phyloP scores from a whole-genome alignment of 2,888 invertebrate species.

The Noctuana brunneofusca region DNA sequence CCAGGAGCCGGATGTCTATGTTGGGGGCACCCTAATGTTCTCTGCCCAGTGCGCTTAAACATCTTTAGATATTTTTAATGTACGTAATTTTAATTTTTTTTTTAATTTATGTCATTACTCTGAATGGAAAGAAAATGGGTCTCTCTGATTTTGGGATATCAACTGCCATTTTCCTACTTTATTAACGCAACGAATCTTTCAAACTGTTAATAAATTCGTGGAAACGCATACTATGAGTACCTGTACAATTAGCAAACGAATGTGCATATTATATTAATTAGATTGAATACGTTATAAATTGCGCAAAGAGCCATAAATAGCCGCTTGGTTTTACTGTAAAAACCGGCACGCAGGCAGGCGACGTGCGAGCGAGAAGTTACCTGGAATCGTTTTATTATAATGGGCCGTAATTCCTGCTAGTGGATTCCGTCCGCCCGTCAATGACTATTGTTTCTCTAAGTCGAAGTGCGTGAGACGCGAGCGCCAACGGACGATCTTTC shows the following conservation, averaged over 20 bases:
- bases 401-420: constrained; percentile 67
- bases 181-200: neutral
- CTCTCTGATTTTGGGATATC: too few species aligned
- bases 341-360: constrained; percentile 44
- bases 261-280: constrained; percentile 36
- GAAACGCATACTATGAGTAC: neutral
- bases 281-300: constrained; percentile 38
- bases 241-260: constrained; percentile 20
- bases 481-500: constrained; percentile 58
- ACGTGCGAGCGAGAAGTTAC: constrained; percentile 51
- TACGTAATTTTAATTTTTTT: too few species aligned
- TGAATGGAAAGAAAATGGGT: too few species aligned
- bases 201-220: neutral
- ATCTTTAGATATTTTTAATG: too few species aligned
- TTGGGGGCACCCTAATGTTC: neutral
- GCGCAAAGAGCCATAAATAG: constrained; percentile 41
- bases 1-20: constrained; percentile 55
- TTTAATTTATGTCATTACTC: too few species aligned
- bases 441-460: constrained; percentile 62
- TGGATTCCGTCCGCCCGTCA: constrained; percentile 60
- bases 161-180: too few species aligned
- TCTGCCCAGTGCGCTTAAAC: neutral
- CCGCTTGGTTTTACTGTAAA: constrained; percentile 46
- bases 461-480: constrained; percentile 61
- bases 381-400: constrained; percentile 71